These are phyloP conservation scores for Serinus canaria DNA, from an alignment of 2,113 vertebrate genomes.

Conservation along the genomic window DNA sequence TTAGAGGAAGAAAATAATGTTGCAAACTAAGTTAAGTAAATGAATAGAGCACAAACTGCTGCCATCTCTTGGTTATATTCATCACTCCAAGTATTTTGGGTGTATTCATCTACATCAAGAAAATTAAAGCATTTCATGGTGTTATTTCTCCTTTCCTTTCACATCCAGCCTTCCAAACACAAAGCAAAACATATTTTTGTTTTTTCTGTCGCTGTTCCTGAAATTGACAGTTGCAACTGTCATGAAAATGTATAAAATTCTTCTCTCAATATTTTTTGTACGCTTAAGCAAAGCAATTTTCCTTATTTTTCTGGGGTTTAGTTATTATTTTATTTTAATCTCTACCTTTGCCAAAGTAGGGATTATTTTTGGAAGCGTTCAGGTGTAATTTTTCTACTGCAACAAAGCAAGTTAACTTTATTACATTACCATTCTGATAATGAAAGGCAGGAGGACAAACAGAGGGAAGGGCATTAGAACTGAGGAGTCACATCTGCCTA, in stretches of 20 bases:
- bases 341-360: not conserved
- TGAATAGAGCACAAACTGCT: constrained; percentile 38
- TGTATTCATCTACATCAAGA: not conserved
- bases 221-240: not conserved
- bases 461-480: fast-evolving
- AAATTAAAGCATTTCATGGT: not conserved
- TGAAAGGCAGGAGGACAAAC: not conserved
- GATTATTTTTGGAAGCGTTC: not conserved
- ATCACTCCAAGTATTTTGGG: not conserved
- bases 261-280: not conserved
- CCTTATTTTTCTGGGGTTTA: not conserved
- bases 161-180: not conserved
- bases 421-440: not conserved
- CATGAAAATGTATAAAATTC: not conserved
- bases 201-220: not conserved
- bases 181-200: not conserved
- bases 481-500: not conserved
- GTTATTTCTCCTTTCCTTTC: not conserved
- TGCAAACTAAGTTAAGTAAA: not conserved
- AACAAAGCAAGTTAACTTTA: not conserved
- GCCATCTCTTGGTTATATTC: constrained; percentile 54
- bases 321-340: not conserved
- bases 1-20: not conserved
- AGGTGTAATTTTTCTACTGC: not conserved
- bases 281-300: not conserved